Evolutionary conservation across 2,888 invertebrate genomes (phyloP), one percentile per base, ranked within the genome.

Genomic region (Apodemia zela): DNA sequence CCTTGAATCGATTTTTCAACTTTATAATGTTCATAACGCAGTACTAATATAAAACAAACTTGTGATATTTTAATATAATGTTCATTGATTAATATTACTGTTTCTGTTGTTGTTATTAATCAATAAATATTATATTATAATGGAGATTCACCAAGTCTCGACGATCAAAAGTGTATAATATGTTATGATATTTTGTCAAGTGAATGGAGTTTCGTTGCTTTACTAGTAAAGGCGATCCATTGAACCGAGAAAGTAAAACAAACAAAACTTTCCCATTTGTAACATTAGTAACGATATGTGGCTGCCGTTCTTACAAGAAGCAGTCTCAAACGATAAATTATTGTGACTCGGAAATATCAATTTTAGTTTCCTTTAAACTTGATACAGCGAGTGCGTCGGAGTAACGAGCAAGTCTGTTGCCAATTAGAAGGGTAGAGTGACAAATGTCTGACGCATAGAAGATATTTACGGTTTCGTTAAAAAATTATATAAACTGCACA

Each of bases 371-470:
- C 75, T 75, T 72, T 71, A 68, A 72, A 70, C 71, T 63, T 67
- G 69, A 68, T 70, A 68, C 65, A 68, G 66, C 62, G 65, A 51
- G 60, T 70, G 73, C 71, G 71, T 72, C 67, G 67, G 73, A 75
- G 72, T 73, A 54, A 54, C 59, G 58, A 66, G 65, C 63, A 65
- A 62, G 70, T 66, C 69, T 69, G 73, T 70, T 71, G 73, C 77
- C 79, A 80, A 80, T 81, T 81, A 81, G 72, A 73, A 67, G 69
- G 59, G 58, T 62, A 65, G 73, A 73, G 68, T 77, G 78, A 79
- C 75, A 71, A 72, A 77, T 75, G 72, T 66, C 64, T 70, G 74
- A 73, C 70, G 69, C 74, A 71, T 64, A 61, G 64, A 54, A 60
- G 66, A 70, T 65, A 67, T 63, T 67, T 58, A 35, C 42, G 11